Base-by-base conservation (phyloP, 1,140 invertebrate species). In the Geopemphigus sp. region DNA sequence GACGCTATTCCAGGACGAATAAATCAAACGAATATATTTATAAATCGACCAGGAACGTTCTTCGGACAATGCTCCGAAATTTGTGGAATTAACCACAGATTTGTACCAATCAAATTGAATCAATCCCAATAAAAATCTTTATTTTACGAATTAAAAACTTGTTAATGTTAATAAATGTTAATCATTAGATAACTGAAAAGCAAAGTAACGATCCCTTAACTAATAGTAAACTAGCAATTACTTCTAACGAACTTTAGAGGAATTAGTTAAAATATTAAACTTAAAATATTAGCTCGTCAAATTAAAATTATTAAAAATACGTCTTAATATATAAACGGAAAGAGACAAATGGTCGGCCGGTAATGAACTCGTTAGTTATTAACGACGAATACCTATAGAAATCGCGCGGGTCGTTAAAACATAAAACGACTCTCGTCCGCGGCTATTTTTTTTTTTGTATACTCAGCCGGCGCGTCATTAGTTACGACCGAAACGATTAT, bases 21-120 rank as follows among this genome's bases (percentile, higher is more conserved):
- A 57, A 57, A 63, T 63, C 15, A 15, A 61, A 61, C 29, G 17
- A 29, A 61, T 17, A 1, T 29, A 17, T 61, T 29, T 29, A 57
- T 59, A 26, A 59, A 15, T 12, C 11, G 3, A 11, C 17, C 1
- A 17, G 61, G 29, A 3, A 22, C 24, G 24, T 57, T 22, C 22
- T 57, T 24, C 22, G 56, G 56, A 11, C 2, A 59, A 59, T 59
- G 11, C 89, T 91, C 24, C 95, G 95, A 86, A 95, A 98, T 86
- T 99, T 97, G 85, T 96, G 97, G 22, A 99, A 94, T 87, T 89
- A 99, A 80, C 11, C 61, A 59, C 19, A 39, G 10, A 39, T 64
- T 59, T 64, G 39, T 11, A n/a, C 19, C 8, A 32, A 64, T 64
- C 17, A 64, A 54, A 32, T 63, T 63, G 26, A 63, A 63, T 32